These are phyloP conservation scores for Meloidogyne hapla DNA, from an alignment of 1,140 invertebrate species.

Conservation along the genomic window DNA sequence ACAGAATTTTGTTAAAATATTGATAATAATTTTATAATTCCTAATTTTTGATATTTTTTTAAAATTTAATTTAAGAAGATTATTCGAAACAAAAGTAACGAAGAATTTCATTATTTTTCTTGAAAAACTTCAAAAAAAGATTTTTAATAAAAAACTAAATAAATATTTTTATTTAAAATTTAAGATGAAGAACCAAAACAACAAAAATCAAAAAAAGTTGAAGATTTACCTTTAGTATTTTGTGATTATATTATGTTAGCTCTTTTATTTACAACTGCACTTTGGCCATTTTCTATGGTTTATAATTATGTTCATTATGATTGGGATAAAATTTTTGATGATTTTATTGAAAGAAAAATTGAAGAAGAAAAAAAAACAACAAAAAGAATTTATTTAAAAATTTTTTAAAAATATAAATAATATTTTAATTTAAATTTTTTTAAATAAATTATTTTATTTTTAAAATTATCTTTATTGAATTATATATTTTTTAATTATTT, in stretches of 20 bases:
- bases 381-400: not conserved
- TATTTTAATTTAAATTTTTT: not conserved
- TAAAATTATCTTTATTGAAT: too few relatives aligned
- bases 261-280: not conserved
- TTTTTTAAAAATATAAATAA: not conserved
- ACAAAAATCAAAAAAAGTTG: not conserved
- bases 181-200: not conserved
- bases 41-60: not conserved
- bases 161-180: not conserved
- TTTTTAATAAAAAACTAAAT: too few relatives aligned
- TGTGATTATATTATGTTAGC: not conserved
- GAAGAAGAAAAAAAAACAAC: not conserved
- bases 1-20: too few relatives aligned
- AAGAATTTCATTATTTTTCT: too few relatives aligned
- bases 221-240: not conserved
- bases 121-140: too few relatives aligned
- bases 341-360: constrained; percentile 4
- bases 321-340: constrained; percentile 1
- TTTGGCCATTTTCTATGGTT: not conserved
- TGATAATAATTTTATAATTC: too few relatives aligned
- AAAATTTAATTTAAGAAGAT: too few relatives aligned
- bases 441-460: too few relatives aligned
- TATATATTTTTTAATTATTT: too few relatives aligned
- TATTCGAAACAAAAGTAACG: too few relatives aligned
- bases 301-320: constrained; percentile 1